Percentiles rank a stretch among this genome's conserved stretches.
phyloP scores from a whole-genome alignment of 2,888 invertebrate genomes.

The Heteromurus nitidus region DNA sequence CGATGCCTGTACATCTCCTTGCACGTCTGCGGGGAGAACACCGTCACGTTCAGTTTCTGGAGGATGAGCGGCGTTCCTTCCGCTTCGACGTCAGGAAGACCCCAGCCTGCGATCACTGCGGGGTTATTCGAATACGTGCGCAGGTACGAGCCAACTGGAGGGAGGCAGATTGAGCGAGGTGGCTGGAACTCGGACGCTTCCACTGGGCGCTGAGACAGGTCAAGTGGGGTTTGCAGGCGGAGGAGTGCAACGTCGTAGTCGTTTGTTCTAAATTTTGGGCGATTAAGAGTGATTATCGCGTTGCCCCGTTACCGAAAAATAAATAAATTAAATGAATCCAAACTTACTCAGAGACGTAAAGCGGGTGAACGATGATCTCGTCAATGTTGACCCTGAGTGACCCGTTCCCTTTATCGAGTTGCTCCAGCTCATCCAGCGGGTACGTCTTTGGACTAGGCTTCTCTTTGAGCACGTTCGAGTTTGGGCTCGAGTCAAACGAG shows the following conservation, averaged over 20 bases:
- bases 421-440: conserved; percentile 25
- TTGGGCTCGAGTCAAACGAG: conserved; percentile 49
- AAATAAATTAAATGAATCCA: no score
- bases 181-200: conserved; percentile 26
- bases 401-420: conserved; percentile 64
- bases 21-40: conserved; percentile 65
- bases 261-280: conserved; percentile 69
- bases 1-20: conserved; percentile 66
- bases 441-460: conserved; percentile 51
- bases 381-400: conserved; percentile 60
- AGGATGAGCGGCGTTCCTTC: conserved; percentile 54
- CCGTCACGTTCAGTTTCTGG: conserved; percentile 69
- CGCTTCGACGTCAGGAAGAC: conserved; percentile 57
- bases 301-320: no score
- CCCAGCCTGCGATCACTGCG: conserved; percentile 69
- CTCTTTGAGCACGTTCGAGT: neutral
- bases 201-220: conserved; percentile 28
- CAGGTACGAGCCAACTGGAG: conserved; percentile 62
- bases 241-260: conserved; percentile 70
- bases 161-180: conserved; percentile 66
- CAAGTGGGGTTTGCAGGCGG: conserved; percentile 46
- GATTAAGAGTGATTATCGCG: no score
- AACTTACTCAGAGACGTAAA: conserved; percentile 63
- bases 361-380: conserved; percentile 70
- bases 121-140: conserved; percentile 42